Base-by-base conservation (phyloP, 2,113 vertebrate genomes). In the Climacteris rufus region DNA sequence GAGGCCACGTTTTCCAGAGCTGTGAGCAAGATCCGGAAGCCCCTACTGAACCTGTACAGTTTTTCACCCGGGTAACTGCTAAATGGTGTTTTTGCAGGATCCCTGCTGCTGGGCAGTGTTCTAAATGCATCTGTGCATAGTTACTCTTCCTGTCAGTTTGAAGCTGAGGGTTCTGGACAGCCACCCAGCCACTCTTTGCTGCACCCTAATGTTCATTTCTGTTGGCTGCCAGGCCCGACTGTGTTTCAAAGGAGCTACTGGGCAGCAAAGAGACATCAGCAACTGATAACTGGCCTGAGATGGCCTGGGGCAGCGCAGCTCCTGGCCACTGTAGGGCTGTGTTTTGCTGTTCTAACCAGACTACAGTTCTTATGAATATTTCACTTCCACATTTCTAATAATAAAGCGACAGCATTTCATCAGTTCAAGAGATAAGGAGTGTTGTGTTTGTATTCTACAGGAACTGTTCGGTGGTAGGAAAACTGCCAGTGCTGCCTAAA, bases 401-500 rank as follows among this genome's bases (percentile, higher is more conserved):
- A 80, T 40, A 92, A 53, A 92, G 30, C 19, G 44, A 30, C 23
- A 69, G 76, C 40, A 23, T 84, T 66, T 90, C n/a, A 56, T 70
- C 87, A 64, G 61, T 54, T 60, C 23, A 83, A 27, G 52, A 77
- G 69, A 16, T 81, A 81, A 89, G 18, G 52, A 23, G 47, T 57
- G 13, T n/a, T 76, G 53, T 72, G 63, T 50, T 94, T 84, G 35
- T 91, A 21, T 82, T 92, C 72, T 71, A 14, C 89, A 99, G 99
- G 54, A 97, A 98, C 71, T 96, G 97, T 74, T 98, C 97, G 0
- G 95, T 98, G 83, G 89, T 94, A 4, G 72, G 98, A 77, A 97
- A 60, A 5, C 60, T 99, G 94, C 98, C 98, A 1, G 82, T 98
- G n/a, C 96, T 97, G 17, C 87, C 96, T 13, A 85, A 70, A 18